phyloP scores from a whole-genome alignment of 1,140 invertebrate genomes.

The Venustaconcha ellipsiformis region DNA sequence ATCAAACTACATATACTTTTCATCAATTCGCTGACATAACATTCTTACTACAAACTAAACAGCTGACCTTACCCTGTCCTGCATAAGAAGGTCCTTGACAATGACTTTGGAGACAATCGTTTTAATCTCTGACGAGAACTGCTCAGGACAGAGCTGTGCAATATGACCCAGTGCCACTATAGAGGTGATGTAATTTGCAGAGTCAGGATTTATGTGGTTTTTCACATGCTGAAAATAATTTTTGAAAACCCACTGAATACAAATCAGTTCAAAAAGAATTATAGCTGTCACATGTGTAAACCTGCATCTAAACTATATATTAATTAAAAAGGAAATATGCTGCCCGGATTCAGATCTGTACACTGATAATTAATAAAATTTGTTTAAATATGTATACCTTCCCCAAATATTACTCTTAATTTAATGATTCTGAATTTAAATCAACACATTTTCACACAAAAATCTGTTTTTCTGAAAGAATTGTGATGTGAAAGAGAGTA shows the following conservation, averaged over 20 bases:
- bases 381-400: too few relatives aligned
- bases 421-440: too few relatives aligned
- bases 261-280: background rate
- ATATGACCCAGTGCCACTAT: slow-evolving; percentile 95
- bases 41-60: too few relatives aligned
- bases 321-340: background rate
- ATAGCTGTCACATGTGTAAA: background rate
- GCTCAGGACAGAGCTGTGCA: slow-evolving; percentile 87
- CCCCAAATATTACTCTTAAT: too few relatives aligned
- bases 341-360: background rate
- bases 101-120: slow-evolving; percentile 95
- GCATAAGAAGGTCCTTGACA: slow-evolving; percentile 94
- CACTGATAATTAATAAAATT: too few relatives aligned
- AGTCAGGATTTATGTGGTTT: slow-evolving; percentile 78
- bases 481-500: too few relatives aligned
- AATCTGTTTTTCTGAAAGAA: too few relatives aligned
- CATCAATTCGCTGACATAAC: background rate
- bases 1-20: background rate
- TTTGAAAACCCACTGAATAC: background rate
- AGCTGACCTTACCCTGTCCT: slow-evolving; percentile 73
- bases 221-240: slow-evolving; percentile 68
- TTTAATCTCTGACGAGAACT: slow-evolving; percentile 90
- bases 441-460: too few relatives aligned
- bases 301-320: background rate
- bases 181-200: slow-evolving; percentile 89